phyloP scores from a whole-genome alignment of 1,140 invertebrate genomes.

The Ostrea denselamellosa region DNA sequence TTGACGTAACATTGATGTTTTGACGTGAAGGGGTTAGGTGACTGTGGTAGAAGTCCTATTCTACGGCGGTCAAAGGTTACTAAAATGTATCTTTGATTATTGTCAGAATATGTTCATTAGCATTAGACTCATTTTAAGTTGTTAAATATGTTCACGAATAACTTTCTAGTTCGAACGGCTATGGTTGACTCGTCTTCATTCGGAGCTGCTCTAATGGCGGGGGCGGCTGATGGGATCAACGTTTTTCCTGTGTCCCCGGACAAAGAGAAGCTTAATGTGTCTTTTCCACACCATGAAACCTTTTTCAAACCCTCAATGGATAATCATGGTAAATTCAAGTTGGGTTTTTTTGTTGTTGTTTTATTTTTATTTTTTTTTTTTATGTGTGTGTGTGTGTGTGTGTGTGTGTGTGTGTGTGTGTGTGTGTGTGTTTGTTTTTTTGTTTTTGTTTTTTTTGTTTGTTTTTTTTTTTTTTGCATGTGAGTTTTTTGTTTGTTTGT shows the following conservation, averaged over 20 bases:
- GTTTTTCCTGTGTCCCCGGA: constrained; percentile 29
- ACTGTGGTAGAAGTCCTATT: background rate
- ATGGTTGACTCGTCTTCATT: constrained; percentile 40
- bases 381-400: too few relatives aligned
- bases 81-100: background rate
- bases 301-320: constrained; percentile 6
- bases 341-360: background rate
- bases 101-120: background rate
- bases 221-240: constrained; percentile 44
- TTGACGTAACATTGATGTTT: too few relatives aligned
- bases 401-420: too few relatives aligned
- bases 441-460: too few relatives aligned
- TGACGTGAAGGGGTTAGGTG: too few relatives aligned
- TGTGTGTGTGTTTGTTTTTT: too few relatives aligned
- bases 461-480: too few relatives aligned
- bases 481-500: too few relatives aligned
- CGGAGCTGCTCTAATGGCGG: constrained; percentile 50
- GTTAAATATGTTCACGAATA: background rate
- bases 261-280: constrained; percentile 13
- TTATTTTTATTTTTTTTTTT: too few relatives aligned
- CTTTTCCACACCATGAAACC: background rate
- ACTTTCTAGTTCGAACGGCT: constrained; percentile 23
- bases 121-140: too few relatives aligned
- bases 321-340: constrained; percentile 9
- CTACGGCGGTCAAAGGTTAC: background rate